Percentiles rank a stretch among this genome's conserved stretches.
These are phyloP conservation scores for Drosophila seguyi DNA, from an alignment of 1,140 invertebrate genomes.

Conservation along the genomic window DNA sequence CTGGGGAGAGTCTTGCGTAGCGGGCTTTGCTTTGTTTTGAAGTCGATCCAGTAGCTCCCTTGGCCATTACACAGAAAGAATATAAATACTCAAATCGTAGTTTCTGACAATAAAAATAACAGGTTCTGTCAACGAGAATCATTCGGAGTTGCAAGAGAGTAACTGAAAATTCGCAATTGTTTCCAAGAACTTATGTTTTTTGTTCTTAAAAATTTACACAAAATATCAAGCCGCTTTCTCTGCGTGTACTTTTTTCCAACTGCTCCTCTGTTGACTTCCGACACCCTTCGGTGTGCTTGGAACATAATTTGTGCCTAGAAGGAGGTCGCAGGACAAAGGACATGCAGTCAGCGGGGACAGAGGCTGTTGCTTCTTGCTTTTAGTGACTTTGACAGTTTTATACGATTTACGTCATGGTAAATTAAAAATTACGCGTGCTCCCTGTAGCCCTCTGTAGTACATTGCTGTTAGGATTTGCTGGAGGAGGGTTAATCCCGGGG, in stretches of 20 bases:
- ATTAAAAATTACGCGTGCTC: conserved; percentile 79
- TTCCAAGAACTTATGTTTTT: neutral
- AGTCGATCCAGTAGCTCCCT: conserved; percentile 38
- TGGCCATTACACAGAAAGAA: neutral
- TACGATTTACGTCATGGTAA: conserved; percentile 82
- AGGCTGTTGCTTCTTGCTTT: conserved; percentile 78
- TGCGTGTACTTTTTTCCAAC: conserved; percentile 15
- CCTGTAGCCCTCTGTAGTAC: conserved; percentile 21
- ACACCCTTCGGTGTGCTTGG: conserved; percentile 72
- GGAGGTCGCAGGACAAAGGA: conserved; percentile 36
- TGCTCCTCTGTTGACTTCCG: conserved; percentile 66
- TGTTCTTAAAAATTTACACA: neutral
- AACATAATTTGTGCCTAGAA: conserved; percentile 71
- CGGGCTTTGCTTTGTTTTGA: conserved; percentile 61
- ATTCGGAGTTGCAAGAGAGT: neutral
- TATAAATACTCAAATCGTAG: neutral
- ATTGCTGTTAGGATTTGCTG: conserved; percentile 5
- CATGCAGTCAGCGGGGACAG: conserved; percentile 41
- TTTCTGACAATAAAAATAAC: neutral
- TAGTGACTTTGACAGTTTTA: conserved; percentile 83
- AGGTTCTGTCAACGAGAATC: too few species aligned
- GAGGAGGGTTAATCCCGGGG: conserved; percentile 23
- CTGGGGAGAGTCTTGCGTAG: conserved; percentile 39
- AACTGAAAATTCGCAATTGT: too few species aligned
- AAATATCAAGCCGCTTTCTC: neutral